Base-by-base conservation (phyloP, 2,113 vertebrate species). In the Oreochromis niloticus region DNA sequence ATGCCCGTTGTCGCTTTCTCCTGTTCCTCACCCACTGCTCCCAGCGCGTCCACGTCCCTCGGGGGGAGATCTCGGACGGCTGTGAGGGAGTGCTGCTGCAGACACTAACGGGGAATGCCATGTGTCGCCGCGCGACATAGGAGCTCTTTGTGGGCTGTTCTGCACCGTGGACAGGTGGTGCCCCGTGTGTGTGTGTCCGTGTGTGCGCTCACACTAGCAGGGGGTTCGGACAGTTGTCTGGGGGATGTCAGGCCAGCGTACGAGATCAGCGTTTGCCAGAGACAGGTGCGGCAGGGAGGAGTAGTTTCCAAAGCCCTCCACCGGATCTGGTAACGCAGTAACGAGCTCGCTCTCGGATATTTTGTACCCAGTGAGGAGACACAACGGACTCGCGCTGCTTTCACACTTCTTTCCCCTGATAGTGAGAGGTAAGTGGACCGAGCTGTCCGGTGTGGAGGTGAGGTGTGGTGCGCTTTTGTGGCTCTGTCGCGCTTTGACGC, bases 241-340 rank as follows among this genome's bases (percentile, higher is more conserved):
- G 82, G 94, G 93, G 95, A 96, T 97, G 96, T 96, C 95, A 96
- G 93, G 89, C 93, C 90, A 94, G 91, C 93, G 93, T 56, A 75
- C 89, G 81, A 93, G 92, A 91, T 90, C 94, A 89, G 93, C 89
- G 93, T 91, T 94, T 88, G 82, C 84, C 93, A 91, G 91, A 94
- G 96, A 97, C 96, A 97, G 96, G 96, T 97, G 96, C 96, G 96
- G 94, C 89, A 87, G 91, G 93, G 94, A 93, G 94, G 92, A 95
- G 95, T 93, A 95, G 95, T 95, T 96, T 90, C 63, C 94, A 90
- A 89, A 94, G 90, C 90, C 88, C 91, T 14, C 6, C 88, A 34
- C 91, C 36, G 90, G 93, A 92, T 89, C 88, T 82, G 89, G 79
- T 36, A 85, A 85, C 80, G 90, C 88, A 54, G 86, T 66, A 85